Conservation (phyloP, 2,113 vertebrate genomes). For the Oryzias curvinotus region DNA sequence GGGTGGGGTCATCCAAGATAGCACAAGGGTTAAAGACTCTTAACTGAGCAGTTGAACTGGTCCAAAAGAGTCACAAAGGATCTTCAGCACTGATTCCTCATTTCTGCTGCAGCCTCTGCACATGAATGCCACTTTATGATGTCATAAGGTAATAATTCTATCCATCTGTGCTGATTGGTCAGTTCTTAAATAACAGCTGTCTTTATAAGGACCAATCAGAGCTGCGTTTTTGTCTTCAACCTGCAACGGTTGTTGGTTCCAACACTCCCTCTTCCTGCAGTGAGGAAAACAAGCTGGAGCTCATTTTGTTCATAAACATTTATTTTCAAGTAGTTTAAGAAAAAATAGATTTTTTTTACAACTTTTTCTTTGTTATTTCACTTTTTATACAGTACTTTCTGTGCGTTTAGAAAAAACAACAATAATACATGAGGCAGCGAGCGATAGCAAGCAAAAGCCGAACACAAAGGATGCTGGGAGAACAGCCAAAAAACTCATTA, state of each 20-base stretch:
- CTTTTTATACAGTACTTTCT: constrained; percentile 85
- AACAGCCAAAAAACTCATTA: not conserved
- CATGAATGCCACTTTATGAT: no score
- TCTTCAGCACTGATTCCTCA: no score
- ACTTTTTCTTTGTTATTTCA: constrained; percentile 85
- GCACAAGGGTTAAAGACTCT: no score
- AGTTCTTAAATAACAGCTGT: no score
- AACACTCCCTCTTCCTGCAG: no score
- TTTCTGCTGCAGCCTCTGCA: no score
- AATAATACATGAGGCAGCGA: constrained; percentile 81
- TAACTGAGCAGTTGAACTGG: no score
- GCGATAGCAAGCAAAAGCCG: constrained; percentile 76
- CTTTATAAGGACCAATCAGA: not conserved
- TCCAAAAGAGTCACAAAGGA: no score
- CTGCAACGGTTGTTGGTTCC: no score
- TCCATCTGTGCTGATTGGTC: no score
- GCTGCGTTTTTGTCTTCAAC: not conserved
- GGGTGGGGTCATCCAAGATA: no score
- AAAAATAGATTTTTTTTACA: constrained; percentile 83
- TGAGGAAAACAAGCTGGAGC: not conserved
- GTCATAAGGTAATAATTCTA: no score
- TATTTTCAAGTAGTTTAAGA: constrained; percentile 87
- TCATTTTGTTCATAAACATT: constrained; percentile 85
- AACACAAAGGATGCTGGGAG: constrained; percentile 39
- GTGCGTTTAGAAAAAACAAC: constrained; percentile 67